Evolutionary conservation across 2,888 invertebrate genomes (phyloP), one percentile per base, ranked within the genome.

Genomic region (Brenthis ino): DNA sequence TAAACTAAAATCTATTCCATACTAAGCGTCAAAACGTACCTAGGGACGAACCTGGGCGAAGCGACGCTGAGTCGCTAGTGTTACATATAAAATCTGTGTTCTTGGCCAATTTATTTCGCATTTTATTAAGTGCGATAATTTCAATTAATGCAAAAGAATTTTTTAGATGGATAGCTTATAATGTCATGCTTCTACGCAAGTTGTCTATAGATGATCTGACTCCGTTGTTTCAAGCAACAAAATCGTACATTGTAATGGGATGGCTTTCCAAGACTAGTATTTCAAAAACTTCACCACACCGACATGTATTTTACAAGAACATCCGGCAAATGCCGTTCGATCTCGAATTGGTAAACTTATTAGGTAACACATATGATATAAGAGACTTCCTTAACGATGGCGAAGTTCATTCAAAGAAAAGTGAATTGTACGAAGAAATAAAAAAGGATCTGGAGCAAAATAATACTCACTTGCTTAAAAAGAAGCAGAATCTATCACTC

Each of bases 101-200:
- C 11, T 43, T 2, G 11, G 11, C 37, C 37, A 8, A 11, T 11
- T 43, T 11, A 8, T 11, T 50, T 50, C 50, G 12, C 28, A 50
- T n/a, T 3, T 50, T 2, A 28, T 16, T 12, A 33, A 14, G 4
- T 5, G n/a, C n/a, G 0, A 11, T n/a, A 33, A 33, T 28, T 50
- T 5, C 6, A 16, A 50, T 28, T 48, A 28, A 28, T n/a, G 11
- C 50, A 50, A 50, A 33, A 50, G 6, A 50, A 56, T 67, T 11
- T 83, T 80, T 56, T 79, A 91, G 91, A 0, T 91, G 91, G 91
- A 75, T 91, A 14, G 47, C 75, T 2, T 70, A 81, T 16, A 90
- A 88, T 65, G 70, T 86, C 11, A 73, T 72, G 8, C 51, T 79
- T 24, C 43, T 89, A 14, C 69, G 71, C 0, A 70, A 68, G 8